phyloP scores from a whole-genome alignment of 2,797 vertebrate species.

The Acanthopagrus latus region DNA sequence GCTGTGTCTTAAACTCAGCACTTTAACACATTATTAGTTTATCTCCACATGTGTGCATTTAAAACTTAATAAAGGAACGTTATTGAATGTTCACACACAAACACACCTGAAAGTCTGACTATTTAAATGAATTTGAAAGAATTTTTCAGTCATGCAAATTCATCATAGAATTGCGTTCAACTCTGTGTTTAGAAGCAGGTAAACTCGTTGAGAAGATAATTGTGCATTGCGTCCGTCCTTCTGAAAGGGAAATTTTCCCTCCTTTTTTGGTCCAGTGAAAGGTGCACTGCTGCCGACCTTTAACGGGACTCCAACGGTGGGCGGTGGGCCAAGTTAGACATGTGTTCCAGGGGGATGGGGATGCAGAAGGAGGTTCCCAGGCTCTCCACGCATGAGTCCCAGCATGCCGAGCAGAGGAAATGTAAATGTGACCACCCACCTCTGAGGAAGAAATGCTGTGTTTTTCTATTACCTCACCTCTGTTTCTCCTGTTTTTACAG shows the following conservation, averaged over 20 bases:
- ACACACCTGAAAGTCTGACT: not conserved
- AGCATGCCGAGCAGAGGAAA: slow-evolving; percentile 63
- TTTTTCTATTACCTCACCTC: slow-evolving; percentile 2
- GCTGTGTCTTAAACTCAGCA: not conserved
- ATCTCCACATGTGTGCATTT: not conserved
- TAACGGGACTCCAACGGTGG: slow-evolving; percentile 3
- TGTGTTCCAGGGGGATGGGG: slow-evolving; percentile 3
- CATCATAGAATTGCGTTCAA: not conserved
- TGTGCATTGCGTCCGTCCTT: not conserved
- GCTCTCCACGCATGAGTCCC: slow-evolving; percentile 32
- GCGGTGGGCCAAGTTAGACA: not conserved
- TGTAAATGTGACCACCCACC: slow-evolving; percentile 73
- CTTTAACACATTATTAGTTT: not conserved
- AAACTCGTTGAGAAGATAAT: not conserved
- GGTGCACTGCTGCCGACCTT: slow-evolving; percentile 40
- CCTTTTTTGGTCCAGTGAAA: slow-evolving; percentile 7
- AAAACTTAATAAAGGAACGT: not conserved
- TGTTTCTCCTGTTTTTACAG: not conserved
- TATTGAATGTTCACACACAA: not conserved
- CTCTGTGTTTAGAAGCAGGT: not conserved
- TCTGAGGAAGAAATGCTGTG: slow-evolving; percentile 45
- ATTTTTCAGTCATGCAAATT: not conserved
- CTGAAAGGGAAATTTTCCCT: slow-evolving; percentile 5
- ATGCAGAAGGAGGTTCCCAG: slow-evolving; percentile 37
- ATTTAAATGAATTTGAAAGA: not conserved